phyloP scores from a whole-genome alignment of 1,140 invertebrate genomes.

The Paracyclopina nana region DNA sequence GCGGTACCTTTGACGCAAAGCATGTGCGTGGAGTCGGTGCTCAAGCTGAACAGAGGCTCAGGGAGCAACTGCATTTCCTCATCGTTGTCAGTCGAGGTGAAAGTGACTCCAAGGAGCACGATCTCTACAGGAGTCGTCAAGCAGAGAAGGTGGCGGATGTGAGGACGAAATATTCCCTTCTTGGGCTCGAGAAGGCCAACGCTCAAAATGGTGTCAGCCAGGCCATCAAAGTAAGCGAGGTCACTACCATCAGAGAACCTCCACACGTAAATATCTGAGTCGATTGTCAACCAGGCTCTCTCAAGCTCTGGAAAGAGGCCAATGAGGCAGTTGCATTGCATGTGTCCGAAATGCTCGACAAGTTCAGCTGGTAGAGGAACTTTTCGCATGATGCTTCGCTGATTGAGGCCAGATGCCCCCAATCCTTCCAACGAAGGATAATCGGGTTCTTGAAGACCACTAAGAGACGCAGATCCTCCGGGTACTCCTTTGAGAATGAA shows the following conservation, averaged over 20 bases:
- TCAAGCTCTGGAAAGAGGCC: slow-evolving; percentile 50
- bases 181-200: slow-evolving; percentile 60
- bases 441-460: slow-evolving; percentile 69
- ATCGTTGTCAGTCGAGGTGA: slow-evolving; percentile 31
- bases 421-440: slow-evolving; percentile 53
- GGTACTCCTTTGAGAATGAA: slow-evolving; percentile 24
- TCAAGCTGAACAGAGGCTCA: slow-evolving; percentile 74
- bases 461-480: slow-evolving; percentile 45
- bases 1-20: slow-evolving; percentile 56
- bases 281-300: slow-evolving; percentile 88
- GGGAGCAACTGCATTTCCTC: slow-evolving; percentile 79
- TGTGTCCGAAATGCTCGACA: slow-evolving; percentile 65
- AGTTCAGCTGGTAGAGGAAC: slow-evolving; percentile 74
- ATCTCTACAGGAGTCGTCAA: slow-evolving; percentile 83
- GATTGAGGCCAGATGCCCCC: slow-evolving; percentile 39
- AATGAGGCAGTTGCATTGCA: slow-evolving; percentile 31
- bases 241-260: slow-evolving; percentile 73
- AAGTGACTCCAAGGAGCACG: slow-evolving; percentile 58
- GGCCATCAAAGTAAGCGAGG: slow-evolving; percentile 77
- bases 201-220: slow-evolving; percentile 69
- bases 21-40: slow-evolving; percentile 75
- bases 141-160: slow-evolving; percentile 77
- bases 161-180: slow-evolving; percentile 59
- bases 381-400: slow-evolving; percentile 56
- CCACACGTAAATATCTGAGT: slow-evolving; percentile 95